A percentile compares a stretch with the other conserved stretches of the same genome.
Evolutionary conservation across 2,888 invertebrate species (phyloP).

Genomic region (Andrena bucephala): DNA sequence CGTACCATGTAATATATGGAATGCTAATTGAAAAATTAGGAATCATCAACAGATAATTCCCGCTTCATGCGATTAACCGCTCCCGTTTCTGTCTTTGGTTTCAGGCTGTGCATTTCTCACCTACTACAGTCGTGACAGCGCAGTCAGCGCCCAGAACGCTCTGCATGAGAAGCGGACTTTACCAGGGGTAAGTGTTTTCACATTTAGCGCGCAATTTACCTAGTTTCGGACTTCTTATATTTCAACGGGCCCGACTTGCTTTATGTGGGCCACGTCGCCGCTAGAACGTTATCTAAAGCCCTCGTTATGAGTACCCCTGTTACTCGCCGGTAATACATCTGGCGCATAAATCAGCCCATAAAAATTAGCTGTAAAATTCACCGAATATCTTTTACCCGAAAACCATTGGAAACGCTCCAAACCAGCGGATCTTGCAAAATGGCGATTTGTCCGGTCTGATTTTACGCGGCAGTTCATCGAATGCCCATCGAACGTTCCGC

Average conservation of each 20-base stretch:
- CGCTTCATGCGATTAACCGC: conserved; percentile 12
- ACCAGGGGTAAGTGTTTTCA: conserved; percentile 95
- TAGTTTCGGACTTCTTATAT: conserved; percentile 54
- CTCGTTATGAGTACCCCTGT: conserved; percentile 35
- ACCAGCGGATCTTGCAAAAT: conserved; percentile 29
- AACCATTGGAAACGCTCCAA: conserved; percentile 42
- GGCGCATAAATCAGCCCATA: not conserved
- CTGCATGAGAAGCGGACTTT: conserved; percentile 99
- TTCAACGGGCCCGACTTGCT: conserved; percentile 39
- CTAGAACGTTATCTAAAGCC: conserved; percentile 42
- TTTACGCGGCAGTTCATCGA: conserved; percentile 42
- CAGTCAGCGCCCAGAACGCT: conserved; percentile 95
- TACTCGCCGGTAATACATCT: not conserved
- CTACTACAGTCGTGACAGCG: conserved; percentile 98
- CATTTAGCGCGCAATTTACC: conserved; percentile 56
- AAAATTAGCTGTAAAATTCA: conserved; percentile 21
- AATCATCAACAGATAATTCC: not conserved
- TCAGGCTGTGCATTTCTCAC: conserved; percentile 99
- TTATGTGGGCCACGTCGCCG: conserved; percentile 21
- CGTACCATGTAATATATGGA: not conserved
- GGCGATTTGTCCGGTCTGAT: conserved; percentile 37
- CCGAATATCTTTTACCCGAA: conserved; percentile 23
- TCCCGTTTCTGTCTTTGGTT: conserved; percentile 80
- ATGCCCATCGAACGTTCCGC: conserved; percentile 32
- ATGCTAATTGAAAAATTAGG: not conserved